Base-by-base conservation (phyloP, 2,797 vertebrate species). In the Acipenser transmontanus region DNA sequence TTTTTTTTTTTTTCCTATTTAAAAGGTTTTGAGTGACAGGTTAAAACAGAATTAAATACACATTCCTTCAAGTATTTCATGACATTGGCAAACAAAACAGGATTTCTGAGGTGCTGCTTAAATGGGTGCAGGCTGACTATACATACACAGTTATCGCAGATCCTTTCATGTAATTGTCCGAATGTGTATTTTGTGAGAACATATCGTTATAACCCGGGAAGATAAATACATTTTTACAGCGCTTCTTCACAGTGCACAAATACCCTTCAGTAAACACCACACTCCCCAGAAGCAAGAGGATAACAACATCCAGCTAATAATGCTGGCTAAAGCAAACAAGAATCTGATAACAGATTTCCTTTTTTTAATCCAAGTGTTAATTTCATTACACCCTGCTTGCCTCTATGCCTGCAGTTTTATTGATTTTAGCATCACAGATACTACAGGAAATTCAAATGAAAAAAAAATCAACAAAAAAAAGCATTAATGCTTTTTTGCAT, bases 121-220 rank as follows among this genome's bases (percentile, higher is more conserved):
- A 86, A 83, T 82, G 80, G 82, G 76, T 60, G 74, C 70, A 74
- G 70, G 71, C 72, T 62, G 72, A 34, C 73, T 75, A 74, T 74
- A 75, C 69, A 74, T 69, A 76, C 70, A 69, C n/a, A n/a, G 75
- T 77, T 76, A 69, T 79, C 81, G 70, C 76, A 74, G 77, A 78
- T 76, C 71, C 80, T 78, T 76, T 85, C 74, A 75, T 77, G 81
- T 79, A 75, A 70, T 76, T 76, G 81, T 82, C 80, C 76, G 73
- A 82, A 77, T 71, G 59, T 69, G 61, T 66, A 77, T 72, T 77
- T 73, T 69, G 68, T 66, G 74, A 75, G 56, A 11, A 70, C 75
- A 78, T 69, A 68, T 63, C 69, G 50, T 66, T 59, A 65, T 71
- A 78, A 68, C 72, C 63, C 51, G 63, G 8, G 54, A 63, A 64